Conservation (phyloP, 2,888 invertebrate species). For the Physocephala rufipes region DNA sequence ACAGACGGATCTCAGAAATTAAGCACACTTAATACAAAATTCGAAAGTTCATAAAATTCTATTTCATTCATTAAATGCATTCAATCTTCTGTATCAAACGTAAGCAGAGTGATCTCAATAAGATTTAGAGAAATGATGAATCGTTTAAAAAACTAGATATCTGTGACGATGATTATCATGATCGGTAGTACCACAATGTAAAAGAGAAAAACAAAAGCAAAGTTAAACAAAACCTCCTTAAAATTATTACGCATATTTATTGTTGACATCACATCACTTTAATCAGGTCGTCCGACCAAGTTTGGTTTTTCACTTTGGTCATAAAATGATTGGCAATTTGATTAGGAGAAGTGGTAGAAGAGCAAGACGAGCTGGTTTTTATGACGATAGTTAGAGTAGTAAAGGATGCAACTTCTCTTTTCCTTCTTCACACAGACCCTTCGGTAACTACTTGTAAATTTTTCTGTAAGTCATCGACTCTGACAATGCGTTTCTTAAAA, state of each 20-base stretch:
- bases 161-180: not conserved
- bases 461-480: too few species aligned
- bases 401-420: too few species aligned
- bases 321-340: too few species aligned
- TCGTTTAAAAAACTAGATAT: not conserved
- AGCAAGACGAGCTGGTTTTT: too few species aligned
- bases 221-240: slow-evolving; percentile 19
- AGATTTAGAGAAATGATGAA: not conserved
- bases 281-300: slow-evolving; percentile 31
- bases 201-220: too few species aligned
- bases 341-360: too few species aligned
- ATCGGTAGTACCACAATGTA: slow-evolving; percentile 16
- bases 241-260: slow-evolving; percentile 38
- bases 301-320: slow-evolving; percentile 6
- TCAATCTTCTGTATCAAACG: slow-evolving; percentile 13
- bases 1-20: slow-evolving; percentile 46
- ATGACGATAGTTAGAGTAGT: too few species aligned
- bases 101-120: slow-evolving; percentile 1
- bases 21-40: too few species aligned
- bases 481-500: too few species aligned
- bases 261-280: slow-evolving; percentile 37
- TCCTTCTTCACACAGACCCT: too few species aligned
- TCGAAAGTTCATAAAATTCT: slow-evolving; percentile 42
- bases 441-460: too few species aligned
- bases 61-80: slow-evolving; percentile 42